Evolutionary conservation across 2,888 invertebrate species (phyloP), one percentile per base, ranked within the genome.

Genomic region (Phaedon cochleariae): DNA sequence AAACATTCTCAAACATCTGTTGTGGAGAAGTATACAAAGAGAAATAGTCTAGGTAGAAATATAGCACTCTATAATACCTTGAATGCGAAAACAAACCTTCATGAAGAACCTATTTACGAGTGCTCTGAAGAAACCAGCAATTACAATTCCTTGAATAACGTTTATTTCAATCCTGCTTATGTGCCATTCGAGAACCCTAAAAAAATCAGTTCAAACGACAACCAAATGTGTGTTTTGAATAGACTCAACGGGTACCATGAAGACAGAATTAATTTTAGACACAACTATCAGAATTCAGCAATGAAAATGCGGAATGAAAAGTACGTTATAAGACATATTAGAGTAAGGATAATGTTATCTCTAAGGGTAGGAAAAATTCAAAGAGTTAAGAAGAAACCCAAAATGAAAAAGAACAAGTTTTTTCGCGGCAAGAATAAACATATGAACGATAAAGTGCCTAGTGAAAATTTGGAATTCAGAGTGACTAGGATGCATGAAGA

Each of bases 321-420:
- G 68, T 87, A 88, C 74, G 87, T 89, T 1, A 89, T 89, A 59
- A 83, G 89, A 21, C 89, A 90, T 76, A 87, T 91, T 21, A 85
- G 89, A 62, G 87, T 91, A 18, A 84, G 90, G 15, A 87, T 91
- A 53, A 89, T 91, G 87, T 82, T 91, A 73, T 89, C 90, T 10
- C 81, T 91, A 67, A 85, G 90, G 65, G 85, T 90, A 84, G 85
- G 89, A 21, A 81, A 85, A 61, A 85, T 87, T 62, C 85, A 86
- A 77, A 87, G 75, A 70, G 48, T 67, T 7, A 66, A 66, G 2
- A 70, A 68, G 46, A 69, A 64, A 34, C 45, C 34, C 6, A 54
- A 57, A 10, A 54, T 1, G 29, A 46, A 58, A n/a, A n/a, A 20
- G 62, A 62, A 29, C 34, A 66, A 48, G 46, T 41, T 62, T 22